phyloP scores from a whole-genome alignment of 2,113 vertebrate species.

The Cyprichromis sp. region DNA sequence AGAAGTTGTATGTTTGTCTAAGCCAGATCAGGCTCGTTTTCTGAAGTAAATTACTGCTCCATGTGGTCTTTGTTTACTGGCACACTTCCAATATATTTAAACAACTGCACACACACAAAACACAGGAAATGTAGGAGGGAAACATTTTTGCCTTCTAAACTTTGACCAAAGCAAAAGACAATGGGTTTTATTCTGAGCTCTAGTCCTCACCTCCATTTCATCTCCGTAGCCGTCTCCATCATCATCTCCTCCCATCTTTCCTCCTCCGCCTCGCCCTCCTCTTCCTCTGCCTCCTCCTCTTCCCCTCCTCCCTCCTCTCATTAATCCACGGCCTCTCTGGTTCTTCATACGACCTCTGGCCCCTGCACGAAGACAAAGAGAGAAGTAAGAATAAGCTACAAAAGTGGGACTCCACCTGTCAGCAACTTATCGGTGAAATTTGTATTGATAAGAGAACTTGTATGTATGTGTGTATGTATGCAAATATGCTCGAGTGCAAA shows the following conservation, averaged over 20 bases:
- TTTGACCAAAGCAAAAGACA: background rate
- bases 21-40: background rate
- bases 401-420: background rate
- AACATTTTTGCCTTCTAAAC: background rate
- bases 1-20: background rate
- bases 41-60: background rate
- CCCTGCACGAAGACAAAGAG: conserved; percentile 55
- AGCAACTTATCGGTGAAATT: background rate
- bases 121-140: background rate
- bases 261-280: conserved; percentile 36
- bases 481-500: background rate
- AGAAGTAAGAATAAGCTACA: background rate
- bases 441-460: background rate
- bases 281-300: conserved; percentile 67
- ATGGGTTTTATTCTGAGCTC: background rate
- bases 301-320: conserved; percentile 79
- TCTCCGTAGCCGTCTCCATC: conserved; percentile 76
- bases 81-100: background rate
- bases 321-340: conserved; percentile 76
- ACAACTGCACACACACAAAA: background rate
- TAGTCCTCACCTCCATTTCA: conserved; percentile 63
- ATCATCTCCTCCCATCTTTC: conserved; percentile 73
- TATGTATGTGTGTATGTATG: background rate
- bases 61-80: background rate
- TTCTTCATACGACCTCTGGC: conserved; percentile 77